Percentiles rank a stretch among this genome's conserved stretches.
phyloP scores from a whole-genome alignment of 2,113 vertebrate species.

The Puffinus mauretanicus region DNA sequence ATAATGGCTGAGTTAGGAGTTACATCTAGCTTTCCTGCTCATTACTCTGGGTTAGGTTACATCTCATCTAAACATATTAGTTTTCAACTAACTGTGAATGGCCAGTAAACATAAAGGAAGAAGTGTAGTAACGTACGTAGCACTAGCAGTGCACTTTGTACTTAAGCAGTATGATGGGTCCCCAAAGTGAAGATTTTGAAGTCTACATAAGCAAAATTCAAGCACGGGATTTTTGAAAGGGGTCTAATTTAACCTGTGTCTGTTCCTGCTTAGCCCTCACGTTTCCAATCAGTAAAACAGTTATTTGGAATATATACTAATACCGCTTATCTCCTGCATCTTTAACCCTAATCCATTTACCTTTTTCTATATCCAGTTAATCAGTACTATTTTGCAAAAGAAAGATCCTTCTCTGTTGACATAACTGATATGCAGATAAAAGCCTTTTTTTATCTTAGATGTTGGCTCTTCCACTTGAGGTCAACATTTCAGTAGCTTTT shows the following conservation, averaged over 20 bases:
- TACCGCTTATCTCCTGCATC: neutral
- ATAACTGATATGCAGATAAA: neutral
- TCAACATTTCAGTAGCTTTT: neutral
- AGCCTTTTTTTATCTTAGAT: neutral
- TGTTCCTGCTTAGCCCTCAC: neutral
- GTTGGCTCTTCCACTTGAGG: neutral
- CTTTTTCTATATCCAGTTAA: neutral
- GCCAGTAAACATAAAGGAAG: neutral
- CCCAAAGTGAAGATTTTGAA: neutral
- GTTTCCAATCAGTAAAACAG: neutral
- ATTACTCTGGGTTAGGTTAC: neutral
- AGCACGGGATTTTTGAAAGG: neutral
- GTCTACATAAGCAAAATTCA: neutral
- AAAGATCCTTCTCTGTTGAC: neutral
- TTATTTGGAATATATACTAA: neutral
- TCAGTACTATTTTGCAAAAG: neutral
- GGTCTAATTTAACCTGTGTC: neutral
- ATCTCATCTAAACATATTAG: neutral
- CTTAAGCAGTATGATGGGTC: neutral
- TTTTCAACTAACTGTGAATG: neutral
- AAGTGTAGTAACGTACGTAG: neutral
- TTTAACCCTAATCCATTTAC: neutral
- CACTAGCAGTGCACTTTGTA: neutral
- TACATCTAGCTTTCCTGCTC: neutral
- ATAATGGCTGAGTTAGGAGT: neutral